These are phyloP conservation scores for Melanerpes aurifrons DNA, from an alignment of 2,113 vertebrate genomes.

Conservation along the genomic window DNA sequence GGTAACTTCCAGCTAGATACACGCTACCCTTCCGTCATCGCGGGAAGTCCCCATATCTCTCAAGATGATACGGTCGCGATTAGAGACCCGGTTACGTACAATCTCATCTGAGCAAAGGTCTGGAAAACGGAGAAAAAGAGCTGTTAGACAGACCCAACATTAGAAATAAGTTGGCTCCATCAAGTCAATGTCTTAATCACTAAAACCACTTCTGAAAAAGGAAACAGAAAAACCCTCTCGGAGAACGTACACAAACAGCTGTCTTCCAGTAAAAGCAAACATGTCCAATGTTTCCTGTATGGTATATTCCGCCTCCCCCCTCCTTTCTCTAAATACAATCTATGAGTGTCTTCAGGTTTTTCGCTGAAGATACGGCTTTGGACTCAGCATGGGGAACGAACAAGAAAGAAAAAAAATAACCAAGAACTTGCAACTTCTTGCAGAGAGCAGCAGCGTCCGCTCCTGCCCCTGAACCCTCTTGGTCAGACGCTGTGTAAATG, in stretches of 20 bases:
- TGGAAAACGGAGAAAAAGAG: neutral
- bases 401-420: no score
- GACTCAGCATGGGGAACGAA: neutral
- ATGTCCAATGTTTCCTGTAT: constrained; percentile 63
- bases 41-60: neutral
- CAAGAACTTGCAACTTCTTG: neutral
- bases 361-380: neutral
- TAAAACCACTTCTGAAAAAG: constrained; percentile 61
- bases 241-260: constrained; percentile 52
- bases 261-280: constrained; percentile 65
- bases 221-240: constrained; percentile 30
- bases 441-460: neutral
- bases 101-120: neutral
- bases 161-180: constrained; percentile 47
- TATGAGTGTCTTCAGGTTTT: neutral
- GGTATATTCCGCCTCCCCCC: neutral
- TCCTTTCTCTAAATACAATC: neutral
- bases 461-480: neutral
- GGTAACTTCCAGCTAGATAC: neutral
- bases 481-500: constrained; percentile 4
- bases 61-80: neutral
- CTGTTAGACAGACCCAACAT: constrained; percentile 20
- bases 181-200: constrained; percentile 38
- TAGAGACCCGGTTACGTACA: neutral
- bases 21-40: neutral